Percentiles rank a stretch among this genome's conserved stretches.
Evolutionary conservation across 92 coral and sea anemone genomes (phyloP).

Genomic region (Diadumene lineata): DNA sequence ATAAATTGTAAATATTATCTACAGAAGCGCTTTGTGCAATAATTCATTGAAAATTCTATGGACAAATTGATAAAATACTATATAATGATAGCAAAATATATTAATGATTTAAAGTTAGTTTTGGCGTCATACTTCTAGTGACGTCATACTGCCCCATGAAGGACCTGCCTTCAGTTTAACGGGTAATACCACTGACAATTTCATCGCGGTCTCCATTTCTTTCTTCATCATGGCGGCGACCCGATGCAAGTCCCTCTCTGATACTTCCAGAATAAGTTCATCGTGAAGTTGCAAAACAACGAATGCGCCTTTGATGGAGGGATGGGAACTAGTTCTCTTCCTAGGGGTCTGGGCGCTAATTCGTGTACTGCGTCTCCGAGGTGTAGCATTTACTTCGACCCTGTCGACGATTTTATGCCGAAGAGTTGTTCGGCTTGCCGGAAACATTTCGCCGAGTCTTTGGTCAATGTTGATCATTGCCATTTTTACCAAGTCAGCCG

Average conservation of each 20-base stretch:
- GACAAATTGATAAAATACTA: neutral
- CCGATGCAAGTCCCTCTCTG: conserved; percentile 62
- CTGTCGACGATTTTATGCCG: conserved; percentile 45
- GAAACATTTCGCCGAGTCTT: conserved; percentile 60
- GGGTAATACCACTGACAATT: conserved; percentile 76
- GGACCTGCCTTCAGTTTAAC: conserved; percentile 96
- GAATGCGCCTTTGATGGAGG: conserved; percentile 65
- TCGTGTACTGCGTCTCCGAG: conserved; percentile 50
- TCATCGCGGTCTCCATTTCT: conserved; percentile 92
- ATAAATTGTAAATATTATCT: neutral
- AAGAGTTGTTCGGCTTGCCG: conserved; percentile 71
- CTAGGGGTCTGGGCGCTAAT: conserved; percentile 44
- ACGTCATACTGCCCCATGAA: conserved; percentile 92
- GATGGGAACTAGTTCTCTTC: conserved; percentile 29
- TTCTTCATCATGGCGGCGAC: conserved; percentile 81
- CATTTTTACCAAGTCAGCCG: conserved; percentile 92
- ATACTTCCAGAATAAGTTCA: conserved; percentile 85
- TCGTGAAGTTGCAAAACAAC: conserved; percentile 94
- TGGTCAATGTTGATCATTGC: conserved; percentile 95
- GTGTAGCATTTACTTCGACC: conserved; percentile 26
- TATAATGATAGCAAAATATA: neutral
- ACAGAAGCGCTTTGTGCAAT: neutral
- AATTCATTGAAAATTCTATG: neutral
- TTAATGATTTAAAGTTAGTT: neutral
- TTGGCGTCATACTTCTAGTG: conserved; percentile 66